Evolutionary conservation across 2,797 vertebrate species (phyloP).

Genomic region (Uromys caudimaculatus): DNA sequence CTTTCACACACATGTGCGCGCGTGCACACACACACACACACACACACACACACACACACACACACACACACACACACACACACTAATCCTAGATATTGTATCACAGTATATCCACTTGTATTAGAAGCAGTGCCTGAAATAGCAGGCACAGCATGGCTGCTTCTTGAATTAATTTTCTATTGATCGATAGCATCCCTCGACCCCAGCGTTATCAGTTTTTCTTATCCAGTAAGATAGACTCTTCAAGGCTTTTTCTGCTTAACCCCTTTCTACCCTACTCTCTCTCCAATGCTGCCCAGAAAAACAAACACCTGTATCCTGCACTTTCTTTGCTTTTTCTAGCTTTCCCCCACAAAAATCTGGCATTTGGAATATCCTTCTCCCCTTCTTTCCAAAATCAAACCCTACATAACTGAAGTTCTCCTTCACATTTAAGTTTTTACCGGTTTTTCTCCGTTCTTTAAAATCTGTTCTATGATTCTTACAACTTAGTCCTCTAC

Average conservation of each 20-base stretch:
- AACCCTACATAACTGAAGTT: not conserved
- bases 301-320: not conserved
- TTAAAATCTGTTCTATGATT: not conserved
- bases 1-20: not conserved
- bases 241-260: not conserved
- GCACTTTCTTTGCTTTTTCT: not conserved
- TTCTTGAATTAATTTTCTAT: constrained; percentile 6
- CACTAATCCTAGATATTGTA: not conserved
- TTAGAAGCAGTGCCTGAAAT: not conserved
- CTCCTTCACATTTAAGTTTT: not conserved
- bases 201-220: not conserved
- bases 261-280: not conserved
- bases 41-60: not conserved
- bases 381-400: not conserved
- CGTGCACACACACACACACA: not conserved
- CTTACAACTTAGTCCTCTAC: not conserved
- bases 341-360: not conserved
- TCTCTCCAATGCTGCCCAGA: not conserved
- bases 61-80: not conserved
- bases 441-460: not conserved
- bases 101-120: not conserved
- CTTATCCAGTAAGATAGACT: not conserved
- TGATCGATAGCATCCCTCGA: not conserved
- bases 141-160: not conserved
- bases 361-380: not conserved